Evolutionary conservation across 2,113 vertebrate species (phyloP).

Genomic region (Peromyscus maniculatus): DNA sequence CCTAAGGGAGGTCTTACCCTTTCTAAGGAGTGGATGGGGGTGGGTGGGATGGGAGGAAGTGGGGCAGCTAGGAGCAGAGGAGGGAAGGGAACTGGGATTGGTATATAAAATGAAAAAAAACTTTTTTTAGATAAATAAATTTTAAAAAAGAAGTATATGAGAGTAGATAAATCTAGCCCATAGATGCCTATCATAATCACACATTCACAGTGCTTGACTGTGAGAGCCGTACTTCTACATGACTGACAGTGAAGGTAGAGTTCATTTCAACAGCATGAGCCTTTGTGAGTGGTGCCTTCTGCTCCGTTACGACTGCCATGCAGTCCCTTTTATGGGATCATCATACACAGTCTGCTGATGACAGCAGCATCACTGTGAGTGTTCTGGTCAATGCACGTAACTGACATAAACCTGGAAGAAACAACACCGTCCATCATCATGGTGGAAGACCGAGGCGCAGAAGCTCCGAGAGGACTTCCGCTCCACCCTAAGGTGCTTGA

Average conservation of each 20-base stretch:
- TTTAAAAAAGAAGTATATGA: background rate
- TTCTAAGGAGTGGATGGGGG: no score
- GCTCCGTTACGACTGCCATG: background rate
- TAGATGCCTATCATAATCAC: background rate
- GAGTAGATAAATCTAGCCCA: background rate
- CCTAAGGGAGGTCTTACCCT: no score
- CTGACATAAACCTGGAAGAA: background rate
- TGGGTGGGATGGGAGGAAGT: no score
- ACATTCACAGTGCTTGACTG: no score
- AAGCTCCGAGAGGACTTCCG: background rate
- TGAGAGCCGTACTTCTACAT: background rate
- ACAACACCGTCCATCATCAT: background rate
- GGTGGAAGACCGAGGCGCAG: background rate
- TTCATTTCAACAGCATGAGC: background rate
- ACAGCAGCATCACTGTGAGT: background rate
- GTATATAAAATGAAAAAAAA: no score
- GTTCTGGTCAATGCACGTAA: background rate
- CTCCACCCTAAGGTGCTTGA: background rate
- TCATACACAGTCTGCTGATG: background rate
- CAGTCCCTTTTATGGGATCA: background rate
- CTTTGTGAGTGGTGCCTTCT: no score
- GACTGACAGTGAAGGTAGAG: background rate
- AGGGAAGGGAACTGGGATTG: no score
- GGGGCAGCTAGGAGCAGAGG: no score
- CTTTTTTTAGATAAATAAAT: no score